Base-by-base conservation (phyloP, 2,113 vertebrate genomes). In the Amphilophus citrinellus region DNA sequence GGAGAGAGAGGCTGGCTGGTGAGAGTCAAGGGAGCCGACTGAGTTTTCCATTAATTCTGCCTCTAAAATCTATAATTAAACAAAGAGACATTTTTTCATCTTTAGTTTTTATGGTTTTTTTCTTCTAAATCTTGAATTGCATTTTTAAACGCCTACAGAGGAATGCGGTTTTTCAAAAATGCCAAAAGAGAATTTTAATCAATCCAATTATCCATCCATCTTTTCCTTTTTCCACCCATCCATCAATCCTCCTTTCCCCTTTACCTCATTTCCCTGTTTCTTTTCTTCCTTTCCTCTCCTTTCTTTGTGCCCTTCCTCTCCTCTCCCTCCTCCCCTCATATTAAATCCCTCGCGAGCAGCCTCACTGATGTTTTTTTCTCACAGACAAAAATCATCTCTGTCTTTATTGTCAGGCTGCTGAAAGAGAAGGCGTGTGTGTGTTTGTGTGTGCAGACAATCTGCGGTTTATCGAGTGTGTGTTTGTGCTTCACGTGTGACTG, bases 311-410 rank as follows among this genome's bases (percentile, higher is more conserved):
- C 79, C 56, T 37, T 53, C 61, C 75, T 68, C 61, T 66, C 42
- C 27, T 82, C 59, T 50, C 79, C 77, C 65, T 79, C 91, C 84
- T 84, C 88, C 77, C 76, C 80, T 86, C 68, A 44, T 79, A 84
- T 91, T 91, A 87, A 91, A 89, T 90, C 87, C 84, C 85, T 82
- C 85, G 80, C 80, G 88, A 86, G 87, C 86, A 66, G 87, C 65
- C 57, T 81, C 84, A 80, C 85, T 84, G 58, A 30, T 85, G 77
- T 63, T 65, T 81, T 89, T 80, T 76, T 50, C 82, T 87, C 53
- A 53, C 88, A 90, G 89, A 89, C 86, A 87, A 84, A 91, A 89
- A 90, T 93, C 90, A 90, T 91, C 82, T 80, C 84, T 59, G 88
- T 91, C 83, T 91, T 89, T 87, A 87, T 87, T 89, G 85, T 86